Percentiles rank a stretch among this genome's conserved stretches.
Evolutionary conservation across 2,888 invertebrate genomes (phyloP).

Genomic region (Trachelus tabidus): DNA sequence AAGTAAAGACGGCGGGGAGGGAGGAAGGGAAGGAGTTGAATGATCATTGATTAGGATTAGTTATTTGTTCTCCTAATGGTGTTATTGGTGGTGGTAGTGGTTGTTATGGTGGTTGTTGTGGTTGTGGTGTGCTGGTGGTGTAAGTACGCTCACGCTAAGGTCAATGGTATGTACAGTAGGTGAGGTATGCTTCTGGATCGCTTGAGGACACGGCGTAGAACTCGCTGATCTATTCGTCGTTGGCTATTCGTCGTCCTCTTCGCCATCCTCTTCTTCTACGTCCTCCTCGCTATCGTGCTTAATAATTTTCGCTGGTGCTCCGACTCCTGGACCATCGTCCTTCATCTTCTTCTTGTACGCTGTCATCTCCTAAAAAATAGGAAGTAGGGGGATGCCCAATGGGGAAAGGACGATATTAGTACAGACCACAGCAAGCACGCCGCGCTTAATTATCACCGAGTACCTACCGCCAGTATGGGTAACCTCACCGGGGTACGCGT

Average conservation of each 20-base stretch:
- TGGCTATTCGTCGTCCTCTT: constrained; percentile 70
- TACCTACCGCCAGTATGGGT: neutral
- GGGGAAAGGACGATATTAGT: neutral
- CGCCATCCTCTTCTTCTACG: constrained; percentile 75
- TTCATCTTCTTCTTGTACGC: constrained; percentile 82
- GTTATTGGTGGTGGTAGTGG: neutral
- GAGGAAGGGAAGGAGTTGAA: neutral
- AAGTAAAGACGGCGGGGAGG: constrained; percentile 16
- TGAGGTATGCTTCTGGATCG: constrained; percentile 64
- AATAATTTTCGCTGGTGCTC: constrained; percentile 68
- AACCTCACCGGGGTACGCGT: neutral
- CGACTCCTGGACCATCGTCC: constrained; percentile 63
- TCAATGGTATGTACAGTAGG: constrained; percentile 68
- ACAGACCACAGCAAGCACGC: neutral
- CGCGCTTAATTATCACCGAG: neutral
- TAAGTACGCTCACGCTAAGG: constrained; percentile 67
- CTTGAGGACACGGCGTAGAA: constrained; percentile 64
- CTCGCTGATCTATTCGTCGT: constrained; percentile 64
- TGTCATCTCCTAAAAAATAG: constrained; percentile 79
- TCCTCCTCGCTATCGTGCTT: constrained; percentile 74
- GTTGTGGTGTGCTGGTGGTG: constrained; percentile 38
- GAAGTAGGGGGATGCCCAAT: neutral
- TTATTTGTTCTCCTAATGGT: constrained; percentile 62
- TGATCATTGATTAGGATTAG: constrained; percentile 51
- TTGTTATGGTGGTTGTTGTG: constrained; percentile 20